These are phyloP conservation scores for Pissodes strobi DNA, from an alignment of 1,140 invertebrate species.

Conservation along the genomic window DNA sequence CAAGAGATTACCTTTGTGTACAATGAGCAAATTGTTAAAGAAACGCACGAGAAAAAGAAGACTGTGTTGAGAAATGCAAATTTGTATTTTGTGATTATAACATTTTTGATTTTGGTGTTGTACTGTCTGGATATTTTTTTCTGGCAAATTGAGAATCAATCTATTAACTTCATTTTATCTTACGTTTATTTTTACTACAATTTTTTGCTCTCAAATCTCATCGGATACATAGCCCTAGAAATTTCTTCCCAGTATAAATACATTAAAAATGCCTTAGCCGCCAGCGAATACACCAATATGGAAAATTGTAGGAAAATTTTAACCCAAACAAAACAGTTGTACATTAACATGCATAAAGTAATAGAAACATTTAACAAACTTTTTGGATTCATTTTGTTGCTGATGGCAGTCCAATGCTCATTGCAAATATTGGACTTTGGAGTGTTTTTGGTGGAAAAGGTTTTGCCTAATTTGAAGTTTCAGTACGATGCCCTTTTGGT, in stretches of 20 bases:
- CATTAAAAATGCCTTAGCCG: slow-evolving; percentile 11
- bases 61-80: slow-evolving; percentile 12
- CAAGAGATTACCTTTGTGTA: slow-evolving; percentile 12
- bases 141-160: slow-evolving; percentile 17
- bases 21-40: slow-evolving; percentile 16
- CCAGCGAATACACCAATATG: slow-evolving; percentile 6
- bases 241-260: slow-evolving; percentile 18
- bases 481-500: slow-evolving; percentile 17
- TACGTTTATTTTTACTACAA: slow-evolving; percentile 26
- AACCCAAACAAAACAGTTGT: neutral
- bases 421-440: slow-evolving; percentile 28
- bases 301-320: slow-evolving; percentile 20
- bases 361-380: slow-evolving; percentile 23
- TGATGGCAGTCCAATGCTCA: slow-evolving; percentile 24
- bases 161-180: slow-evolving; percentile 20
- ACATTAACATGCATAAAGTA: slow-evolving; percentile 18
- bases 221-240: slow-evolving; percentile 14
- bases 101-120: slow-evolving; percentile 11
- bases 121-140: slow-evolving; percentile 20
- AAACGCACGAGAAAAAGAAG: slow-evolving; percentile 7
- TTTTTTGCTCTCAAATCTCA: slow-evolving; percentile 22
- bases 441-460: slow-evolving; percentile 21
- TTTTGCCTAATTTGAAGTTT: slow-evolving; percentile 21
- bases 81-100: slow-evolving; percentile 14
- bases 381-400: slow-evolving; percentile 18